Percentiles rank a stretch among this genome's conserved stretches.
Evolutionary conservation across 2,888 invertebrate species (phyloP).

Genomic region (Tetragnatha montana): DNA sequence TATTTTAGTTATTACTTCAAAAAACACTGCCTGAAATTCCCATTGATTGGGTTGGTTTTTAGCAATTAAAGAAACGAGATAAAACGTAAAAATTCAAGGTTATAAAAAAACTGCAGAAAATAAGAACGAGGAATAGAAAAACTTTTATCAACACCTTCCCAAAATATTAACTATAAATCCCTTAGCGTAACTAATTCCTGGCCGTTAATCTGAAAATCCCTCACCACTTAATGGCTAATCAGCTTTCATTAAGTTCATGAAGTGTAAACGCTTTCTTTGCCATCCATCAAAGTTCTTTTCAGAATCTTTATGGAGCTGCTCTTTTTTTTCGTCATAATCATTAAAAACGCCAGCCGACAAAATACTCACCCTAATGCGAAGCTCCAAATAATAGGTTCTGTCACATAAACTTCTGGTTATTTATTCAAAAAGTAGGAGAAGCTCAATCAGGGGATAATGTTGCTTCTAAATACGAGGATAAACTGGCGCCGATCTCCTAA

Average conservation of each 20-base stretch:
- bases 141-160: not conserved
- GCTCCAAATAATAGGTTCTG: conserved; percentile 39
- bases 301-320: conserved; percentile 30
- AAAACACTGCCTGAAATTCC: no score
- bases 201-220: conserved; percentile 24
- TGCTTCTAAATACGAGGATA: conserved; percentile 51
- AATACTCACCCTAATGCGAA: conserved; percentile 33
- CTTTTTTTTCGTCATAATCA: conserved; percentile 34
- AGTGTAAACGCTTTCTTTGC: conserved; percentile 27
- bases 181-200: conserved; percentile 22
- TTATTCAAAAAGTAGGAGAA: conserved; percentile 49
- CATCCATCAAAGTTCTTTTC: conserved; percentile 31
- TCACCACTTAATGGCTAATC: conserved; percentile 26
- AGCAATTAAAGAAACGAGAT: no score
- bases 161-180: conserved; percentile 13
- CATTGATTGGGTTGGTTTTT: no score
- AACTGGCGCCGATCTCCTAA: conserved; percentile 41
- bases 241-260: conserved; percentile 30
- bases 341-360: conserved; percentile 40
- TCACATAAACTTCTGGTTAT: conserved; percentile 40
- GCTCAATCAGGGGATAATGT: conserved; percentile 55
- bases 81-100: no score
- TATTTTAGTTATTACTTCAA: no score
- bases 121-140: no score
- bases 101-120: no score